Evolutionary conservation across 2,113 vertebrate genomes (phyloP), one percentile per base, ranked within the genome.

Genomic region (Rhabdornis inornatus): DNA sequence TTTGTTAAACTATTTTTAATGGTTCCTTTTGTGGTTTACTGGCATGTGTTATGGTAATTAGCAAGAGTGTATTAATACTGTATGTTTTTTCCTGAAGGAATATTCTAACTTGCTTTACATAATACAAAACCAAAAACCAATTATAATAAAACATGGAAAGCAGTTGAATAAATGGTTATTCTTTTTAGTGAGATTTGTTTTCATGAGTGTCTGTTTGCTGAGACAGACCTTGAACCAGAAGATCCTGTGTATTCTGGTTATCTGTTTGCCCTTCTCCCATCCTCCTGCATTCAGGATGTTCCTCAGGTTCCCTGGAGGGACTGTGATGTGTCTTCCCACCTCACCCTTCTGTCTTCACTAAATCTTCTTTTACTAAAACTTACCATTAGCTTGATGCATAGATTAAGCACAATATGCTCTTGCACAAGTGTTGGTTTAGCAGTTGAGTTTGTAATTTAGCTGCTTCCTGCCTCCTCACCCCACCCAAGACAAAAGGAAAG

Each of bases 381-480:
- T 78, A 15, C 30, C 5, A 1, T 57, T 66, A 57, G 30, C 11
- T 89, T 45, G 6, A 10, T 33, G n/a, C 22, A n/a, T 37, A 31
- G 28, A 28, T 15, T 12, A 35, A 64, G 12, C 14, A 44, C 15
- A 57, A 2, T 50, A 10, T 39, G 33, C 13, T 83, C 52, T 96
- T 95, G 60, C 80, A 42, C 55, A 96, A 96, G 30, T 37, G 45
- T 72, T 86, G 23, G 23, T 96, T 91, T 89, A 65, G 87, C 87
- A 93, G 45, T 13, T 18, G 55, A 52, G 6, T 22, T 83, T 74
- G 69, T 81, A 63, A 64, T 6, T 74, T 22, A 23, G 19, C 50
- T 89, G 15, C 40, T 89, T 95, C 87, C 89, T 92, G n/a, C 15
- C 22, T 11, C 5, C 15, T 91, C 44, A 28, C 78, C 20, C 33